A percentile compares a stretch with the other conserved stretches of the same genome.
phyloP scores from a whole-genome alignment of 1,140 invertebrate genomes.

The Drosophila pandora region DNA sequence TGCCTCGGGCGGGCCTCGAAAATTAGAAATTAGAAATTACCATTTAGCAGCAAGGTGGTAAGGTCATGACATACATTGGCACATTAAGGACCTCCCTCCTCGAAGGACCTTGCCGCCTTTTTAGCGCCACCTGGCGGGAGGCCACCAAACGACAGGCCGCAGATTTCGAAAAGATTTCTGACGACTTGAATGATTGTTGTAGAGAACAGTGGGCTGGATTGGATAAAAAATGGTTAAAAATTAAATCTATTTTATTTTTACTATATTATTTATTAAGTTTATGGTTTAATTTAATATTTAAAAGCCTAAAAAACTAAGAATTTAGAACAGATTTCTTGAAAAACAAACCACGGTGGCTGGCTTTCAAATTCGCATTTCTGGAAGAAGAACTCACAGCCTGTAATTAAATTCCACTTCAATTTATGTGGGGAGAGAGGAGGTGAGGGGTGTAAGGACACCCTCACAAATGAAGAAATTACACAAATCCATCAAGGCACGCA shows the following conservation, averaged over 20 bases:
- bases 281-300: too few relatives aligned
- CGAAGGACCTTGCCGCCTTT: constrained; percentile 32
- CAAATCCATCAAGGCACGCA: constrained; percentile 70
- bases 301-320: too few relatives aligned
- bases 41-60: constrained; percentile 44
- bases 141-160: constrained; percentile 5
- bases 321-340: too few relatives aligned
- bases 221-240: too few relatives aligned
- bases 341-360: constrained; percentile 11
- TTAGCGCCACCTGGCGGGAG: constrained; percentile 25
- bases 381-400: constrained; percentile 41
- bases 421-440: constrained; percentile 38
- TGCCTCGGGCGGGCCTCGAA: constrained; percentile 8
- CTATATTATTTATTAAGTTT: neutral
- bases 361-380: constrained; percentile 40
- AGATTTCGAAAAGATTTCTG: constrained; percentile 21
- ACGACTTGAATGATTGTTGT: constrained; percentile 57
- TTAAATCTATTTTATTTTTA: neutral
- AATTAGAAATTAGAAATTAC: constrained; percentile 71
- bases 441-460: neutral
- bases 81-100: neutral
- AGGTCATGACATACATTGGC: constrained; percentile 23
- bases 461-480: constrained; percentile 63
- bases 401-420: constrained; percentile 78
- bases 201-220: neutral